Conservation (phyloP, 2,797 vertebrate species). For the Propithecus deckenii region DNA sequence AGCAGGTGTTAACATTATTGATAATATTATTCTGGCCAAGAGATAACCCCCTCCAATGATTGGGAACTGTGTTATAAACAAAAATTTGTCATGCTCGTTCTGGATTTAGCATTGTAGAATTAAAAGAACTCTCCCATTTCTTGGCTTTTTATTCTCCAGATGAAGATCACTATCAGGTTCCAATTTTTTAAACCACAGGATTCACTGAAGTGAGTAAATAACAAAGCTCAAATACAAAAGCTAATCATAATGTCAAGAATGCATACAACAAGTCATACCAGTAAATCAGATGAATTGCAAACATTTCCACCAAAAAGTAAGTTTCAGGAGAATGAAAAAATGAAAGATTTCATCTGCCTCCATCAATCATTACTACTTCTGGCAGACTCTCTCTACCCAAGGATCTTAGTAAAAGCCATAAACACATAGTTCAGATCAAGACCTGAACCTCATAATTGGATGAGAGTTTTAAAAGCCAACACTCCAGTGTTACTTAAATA, state of each 20-base stretch:
- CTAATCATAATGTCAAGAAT: neutral
- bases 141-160: neutral
- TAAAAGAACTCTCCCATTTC: neutral
- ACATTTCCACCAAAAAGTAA: neutral
- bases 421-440: constrained; percentile 67
- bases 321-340: neutral
- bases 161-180: neutral
- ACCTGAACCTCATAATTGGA: constrained; percentile 70
- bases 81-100: neutral
- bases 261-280: neutral
- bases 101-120: neutral
- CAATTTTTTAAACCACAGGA: constrained; percentile 12
- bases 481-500: constrained; percentile 69
- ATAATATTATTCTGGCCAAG: constrained; percentile 2
- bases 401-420: constrained; percentile 11
- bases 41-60: neutral
- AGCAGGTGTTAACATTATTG: neutral
- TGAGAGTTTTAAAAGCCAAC: constrained; percentile 73
- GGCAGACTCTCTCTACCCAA: neutral
- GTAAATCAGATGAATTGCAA: neutral
- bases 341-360: neutral
- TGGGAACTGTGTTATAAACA: neutral
- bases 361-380: constrained; percentile 15
- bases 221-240: constrained; percentile 10
- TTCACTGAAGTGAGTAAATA: constrained; percentile 5